Evolutionary conservation across 1,140 invertebrate species (phyloP).

Genomic region (Drosophila pandora): DNA sequence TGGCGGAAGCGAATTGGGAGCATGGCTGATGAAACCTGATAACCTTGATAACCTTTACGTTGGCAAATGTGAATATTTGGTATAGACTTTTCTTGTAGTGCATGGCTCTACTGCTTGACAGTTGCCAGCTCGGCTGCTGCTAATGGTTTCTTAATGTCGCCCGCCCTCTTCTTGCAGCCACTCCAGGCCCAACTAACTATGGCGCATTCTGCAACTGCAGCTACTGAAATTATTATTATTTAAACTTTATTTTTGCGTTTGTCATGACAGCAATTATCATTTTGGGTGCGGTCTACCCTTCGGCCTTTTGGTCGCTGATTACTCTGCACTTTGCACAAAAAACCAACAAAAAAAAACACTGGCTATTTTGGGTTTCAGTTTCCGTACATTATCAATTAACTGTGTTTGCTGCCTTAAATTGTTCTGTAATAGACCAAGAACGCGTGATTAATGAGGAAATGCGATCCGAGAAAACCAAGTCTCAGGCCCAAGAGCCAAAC

Average conservation of each 20-base stretch:
- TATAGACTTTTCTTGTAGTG: slow-evolving; percentile 7
- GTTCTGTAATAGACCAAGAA: slow-evolving; percentile 62
- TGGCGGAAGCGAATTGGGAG: slow-evolving; percentile 1
- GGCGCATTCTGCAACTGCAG: slow-evolving; percentile 39
- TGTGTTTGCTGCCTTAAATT: slow-evolving; percentile 49
- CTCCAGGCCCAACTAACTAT: slow-evolving; percentile 3
- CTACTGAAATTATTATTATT: slow-evolving; percentile 76
- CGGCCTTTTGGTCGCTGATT: slow-evolving; percentile 14
- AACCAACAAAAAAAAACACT: slow-evolving; percentile 12
- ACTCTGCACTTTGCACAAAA: slow-evolving; percentile 47
- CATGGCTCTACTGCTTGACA: slow-evolving; percentile 38
- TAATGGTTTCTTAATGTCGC: slow-evolving; percentile 78
- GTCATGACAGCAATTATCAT: slow-evolving; percentile 78
- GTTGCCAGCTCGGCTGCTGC: slow-evolving; percentile 56
- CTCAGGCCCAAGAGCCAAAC: slow-evolving; percentile 17
- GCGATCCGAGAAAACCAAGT: slow-evolving; percentile 28
- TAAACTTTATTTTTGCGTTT: slow-evolving; percentile 78
- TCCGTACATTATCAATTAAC: slow-evolving; percentile 11
- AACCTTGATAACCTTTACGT: too few relatives aligned
- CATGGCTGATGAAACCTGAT: slow-evolving; percentile 2
- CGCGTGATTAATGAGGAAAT: slow-evolving; percentile 50
- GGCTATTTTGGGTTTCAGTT: slow-evolving; percentile 49
- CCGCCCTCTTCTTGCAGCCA: slow-evolving; percentile 20
- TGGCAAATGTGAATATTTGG: too few relatives aligned
- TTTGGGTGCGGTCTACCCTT: slow-evolving; percentile 37